Evolutionary conservation across 2,113 vertebrate species (phyloP), one percentile per base, ranked within the genome.

Genomic region (Megalops atlanticus): DNA sequence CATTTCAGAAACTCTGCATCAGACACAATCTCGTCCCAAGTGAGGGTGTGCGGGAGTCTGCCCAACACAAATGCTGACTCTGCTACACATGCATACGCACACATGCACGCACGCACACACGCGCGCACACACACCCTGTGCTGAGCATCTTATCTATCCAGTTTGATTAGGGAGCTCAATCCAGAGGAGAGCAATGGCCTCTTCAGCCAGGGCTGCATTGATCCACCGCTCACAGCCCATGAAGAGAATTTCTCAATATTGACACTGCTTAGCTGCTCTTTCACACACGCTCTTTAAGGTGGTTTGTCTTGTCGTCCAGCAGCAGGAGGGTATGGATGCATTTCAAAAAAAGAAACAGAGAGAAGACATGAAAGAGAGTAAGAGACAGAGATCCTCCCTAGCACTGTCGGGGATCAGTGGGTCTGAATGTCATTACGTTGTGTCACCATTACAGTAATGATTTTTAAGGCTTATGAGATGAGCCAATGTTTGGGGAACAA

Each of bases 221-320:
- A 82, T 85, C 79, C 79, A 5, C 41, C 14, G 68, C 74, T 86
- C 52, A 39, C 41, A 81, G 38, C 76, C 79, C 72, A 80, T 43
- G 76, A 86, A 73, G 71, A 49, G 36, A 5, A 31, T 77, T 39
- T 31, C 15, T 35, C 43, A 6, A 31, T 81, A 82, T 81, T 84
- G 78, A 84, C 86, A 47, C 39, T 49, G 36, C 77, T 75, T 49
- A 76, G 81, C 76, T 79, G 39, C 16, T n/a, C 74, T 81, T 79
- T 75, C 64, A 79, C 27, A 27, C 40, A 69, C 58, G 43, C 76
- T 84, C 74, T 64, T 43, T 39, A 18, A 64, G 79, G 81, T 52
- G 71, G 52, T 82, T 79, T 58, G 82, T 82, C 80, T 76, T 64
- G 73, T 80, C 80, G 72, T 54, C 74, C 10, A 77, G 77, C 83